phyloP scores from a whole-genome alignment of 2,797 vertebrate genomes.

The Crocidura indochinensis region DNA sequence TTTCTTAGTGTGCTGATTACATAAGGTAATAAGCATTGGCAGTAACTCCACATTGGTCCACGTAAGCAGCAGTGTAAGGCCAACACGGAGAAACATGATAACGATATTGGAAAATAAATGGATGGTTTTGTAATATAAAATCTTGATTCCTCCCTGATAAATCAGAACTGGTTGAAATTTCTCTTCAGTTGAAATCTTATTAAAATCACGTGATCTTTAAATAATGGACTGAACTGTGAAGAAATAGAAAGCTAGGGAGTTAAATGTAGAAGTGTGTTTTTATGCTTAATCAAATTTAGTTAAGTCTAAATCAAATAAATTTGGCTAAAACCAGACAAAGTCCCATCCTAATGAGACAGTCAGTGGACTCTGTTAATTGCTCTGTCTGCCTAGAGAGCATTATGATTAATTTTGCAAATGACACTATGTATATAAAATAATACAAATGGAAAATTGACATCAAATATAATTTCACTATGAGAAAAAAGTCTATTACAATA shows the following conservation, averaged over 20 bases:
- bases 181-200: neutral
- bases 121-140: slow-evolving; percentile 53
- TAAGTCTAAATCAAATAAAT: slow-evolving; percentile 68
- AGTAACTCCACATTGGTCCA: neutral
- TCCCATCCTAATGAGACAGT: slow-evolving; percentile 38
- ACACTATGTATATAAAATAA: slow-evolving; percentile 60
- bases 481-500: slow-evolving; percentile 2
- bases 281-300: slow-evolving; percentile 66
- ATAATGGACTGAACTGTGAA: slow-evolving; percentile 52
- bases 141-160: slow-evolving; percentile 26
- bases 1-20: neutral
- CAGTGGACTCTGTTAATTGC: slow-evolving; percentile 26
- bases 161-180: slow-evolving; percentile 1
- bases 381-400: slow-evolving; percentile 26
- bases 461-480: slow-evolving; percentile 57
- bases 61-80: neutral
- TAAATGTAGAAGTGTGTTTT: slow-evolving; percentile 34
- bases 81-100: slow-evolving; percentile 25
- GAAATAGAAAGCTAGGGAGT: slow-evolving; percentile 53
- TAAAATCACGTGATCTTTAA: slow-evolving; percentile 37
- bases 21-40: neutral
- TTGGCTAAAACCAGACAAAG: slow-evolving; percentile 62
- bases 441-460: slow-evolving; percentile 46
- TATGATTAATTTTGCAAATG: slow-evolving; percentile 67
- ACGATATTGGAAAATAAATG: slow-evolving; percentile 22